These are phyloP conservation scores for Aplysina aerophoba DNA, from an alignment of 37 sponge, comb jelly and placozoan species.

Conservation along the genomic window DNA sequence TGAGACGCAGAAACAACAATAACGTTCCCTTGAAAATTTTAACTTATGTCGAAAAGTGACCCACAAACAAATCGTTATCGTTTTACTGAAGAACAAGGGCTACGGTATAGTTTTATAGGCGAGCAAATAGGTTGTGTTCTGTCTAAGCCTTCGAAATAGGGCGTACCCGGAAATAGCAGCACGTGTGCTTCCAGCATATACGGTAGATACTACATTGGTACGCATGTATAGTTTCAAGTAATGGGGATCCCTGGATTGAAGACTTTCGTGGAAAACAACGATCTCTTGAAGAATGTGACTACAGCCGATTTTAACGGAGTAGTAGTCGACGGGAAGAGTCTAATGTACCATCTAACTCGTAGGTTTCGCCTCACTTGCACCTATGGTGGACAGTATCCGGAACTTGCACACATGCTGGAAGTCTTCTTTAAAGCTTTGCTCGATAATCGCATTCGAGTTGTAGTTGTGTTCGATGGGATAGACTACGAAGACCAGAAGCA, in stretches of 20 bases:
- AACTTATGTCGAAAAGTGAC: too few relatives aligned
- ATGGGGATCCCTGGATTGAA: slow-evolving; percentile 76
- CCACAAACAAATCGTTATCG: too few relatives aligned
- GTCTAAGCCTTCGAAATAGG: too few relatives aligned
- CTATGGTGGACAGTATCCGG: slow-evolving; percentile 75
- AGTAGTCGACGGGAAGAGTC: slow-evolving; percentile 65
- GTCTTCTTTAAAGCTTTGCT: slow-evolving; percentile 49
- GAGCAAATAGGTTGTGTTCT: too few relatives aligned
- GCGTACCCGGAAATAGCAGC: too few relatives aligned
- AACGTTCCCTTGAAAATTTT: too few relatives aligned
- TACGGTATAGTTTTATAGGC: too few relatives aligned
- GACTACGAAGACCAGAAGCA: slow-evolving; percentile 60
- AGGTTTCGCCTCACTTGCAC: slow-evolving; percentile 23
- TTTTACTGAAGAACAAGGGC: too few relatives aligned
- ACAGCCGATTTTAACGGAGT: slow-evolving; percentile 29
- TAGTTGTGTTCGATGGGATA: slow-evolving; percentile 81
- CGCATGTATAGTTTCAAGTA: too few relatives aligned
- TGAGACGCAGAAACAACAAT: too few relatives aligned
- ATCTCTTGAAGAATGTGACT: slow-evolving; percentile 17
- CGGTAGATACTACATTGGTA: too few relatives aligned
- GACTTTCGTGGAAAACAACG: slow-evolving; percentile 30
- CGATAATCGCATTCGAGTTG: slow-evolving; percentile 30
- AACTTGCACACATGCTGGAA: slow-evolving; percentile 15
- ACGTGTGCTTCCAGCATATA: too few relatives aligned
- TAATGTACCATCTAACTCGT: slow-evolving; percentile 48